Evolutionary conservation across 1,140 invertebrate genomes (phyloP).

Genomic region (Ylistrum balloti): DNA sequence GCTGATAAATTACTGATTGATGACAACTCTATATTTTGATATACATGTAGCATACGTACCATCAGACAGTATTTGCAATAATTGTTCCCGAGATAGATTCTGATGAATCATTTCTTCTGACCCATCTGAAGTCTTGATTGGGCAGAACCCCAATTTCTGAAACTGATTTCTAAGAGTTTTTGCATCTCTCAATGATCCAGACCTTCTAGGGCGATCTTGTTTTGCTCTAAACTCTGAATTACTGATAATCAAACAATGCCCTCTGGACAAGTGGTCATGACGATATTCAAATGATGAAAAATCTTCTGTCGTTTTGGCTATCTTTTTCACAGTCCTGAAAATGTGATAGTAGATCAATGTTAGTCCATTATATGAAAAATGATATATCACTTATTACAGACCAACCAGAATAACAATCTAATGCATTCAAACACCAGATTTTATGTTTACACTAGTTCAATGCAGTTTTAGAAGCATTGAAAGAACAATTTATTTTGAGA

Average conservation of each 20-base stretch:
- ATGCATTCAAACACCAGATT: no score
- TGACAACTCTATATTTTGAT: no score
- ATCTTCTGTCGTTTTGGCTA: background rate
- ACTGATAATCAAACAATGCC: background rate
- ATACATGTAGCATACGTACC: no score
- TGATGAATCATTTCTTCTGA: slow-evolving; percentile 20
- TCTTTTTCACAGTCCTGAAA: background rate
- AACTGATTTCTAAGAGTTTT: background rate
- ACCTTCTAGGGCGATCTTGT: background rate
- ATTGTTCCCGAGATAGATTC: background rate
- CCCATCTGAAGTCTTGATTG: background rate
- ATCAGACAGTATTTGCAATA: background rate
- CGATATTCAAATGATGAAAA: background rate
- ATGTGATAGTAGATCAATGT: background rate
- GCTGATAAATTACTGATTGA: background rate
- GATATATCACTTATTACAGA: no score
- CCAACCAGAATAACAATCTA: no score
- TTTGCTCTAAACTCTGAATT: slow-evolving; percentile 3
- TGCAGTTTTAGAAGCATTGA: no score
- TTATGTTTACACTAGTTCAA: no score
- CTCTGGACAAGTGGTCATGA: background rate
- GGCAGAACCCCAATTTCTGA: background rate
- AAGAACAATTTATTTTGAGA: no score
- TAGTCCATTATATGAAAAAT: no score
- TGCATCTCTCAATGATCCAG: slow-evolving; percentile 1